Base-by-base conservation (phyloP, 2,797 vertebrate species). In the Cynopterus sphinx region DNA sequence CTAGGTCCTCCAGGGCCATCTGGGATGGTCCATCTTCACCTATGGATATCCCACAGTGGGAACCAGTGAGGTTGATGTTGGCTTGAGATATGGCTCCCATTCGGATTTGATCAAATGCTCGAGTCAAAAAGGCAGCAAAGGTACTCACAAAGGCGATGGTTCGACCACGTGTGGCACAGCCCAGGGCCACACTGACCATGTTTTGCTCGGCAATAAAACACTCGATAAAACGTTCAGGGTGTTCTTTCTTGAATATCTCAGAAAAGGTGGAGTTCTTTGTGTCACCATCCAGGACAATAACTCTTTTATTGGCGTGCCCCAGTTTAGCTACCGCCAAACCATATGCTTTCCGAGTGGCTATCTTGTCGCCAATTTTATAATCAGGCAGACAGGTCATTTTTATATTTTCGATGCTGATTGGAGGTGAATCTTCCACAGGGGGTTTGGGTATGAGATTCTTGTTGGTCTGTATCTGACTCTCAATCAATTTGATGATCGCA, bases 1-100 rank as follows among this genome's bases (percentile, higher is more conserved):
- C 99, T 51, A 99, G 96, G 95, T 99, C 99, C 91, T 99, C 99
- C 9, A 99, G 98, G 31, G 99, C 99, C 99, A 99, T 99, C 98
- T 99, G 99, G 71, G 99, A 99, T 5, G 99, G 99, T 2, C 99
- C 99, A 10, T 99, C 99, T 96, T 99, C 99, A 94, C 99, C 99
- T 5, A 99, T 98, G 2, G 99, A 99, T 7, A 99, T 95, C 0
- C 99, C 99, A 5, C 99, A 99, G 98, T 99, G 99, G 74, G 99
- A 99, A 0, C 99, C 99, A 0, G 98, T 98, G 24, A 99, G 98
- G 97, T 99, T 99, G 86, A 99, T 98, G 1, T 99, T 99, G 4
- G 99, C 97, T 97, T 99, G 99, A n/a, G 99, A 99, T 95, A 99
- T 99, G 46, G 99, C 99, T 0, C 98, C 99, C 99, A 99, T 99